phyloP scores from a whole-genome alignment of 1,140 invertebrate genomes.

The Tetramorium parvispinum region DNA sequence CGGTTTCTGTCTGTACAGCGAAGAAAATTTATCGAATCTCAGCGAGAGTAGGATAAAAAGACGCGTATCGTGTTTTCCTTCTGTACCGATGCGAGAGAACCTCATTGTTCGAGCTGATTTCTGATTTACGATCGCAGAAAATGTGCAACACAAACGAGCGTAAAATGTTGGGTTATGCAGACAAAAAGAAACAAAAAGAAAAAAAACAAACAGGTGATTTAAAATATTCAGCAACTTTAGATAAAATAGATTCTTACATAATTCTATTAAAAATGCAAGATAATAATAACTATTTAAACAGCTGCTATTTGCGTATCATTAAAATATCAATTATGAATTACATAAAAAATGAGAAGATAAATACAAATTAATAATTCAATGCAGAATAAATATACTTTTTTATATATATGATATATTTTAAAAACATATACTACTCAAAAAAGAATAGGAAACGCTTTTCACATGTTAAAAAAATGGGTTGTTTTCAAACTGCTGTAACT shows the following conservation, averaged over 20 bases:
- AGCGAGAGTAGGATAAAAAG: slow-evolving; percentile 59
- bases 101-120: slow-evolving; percentile 49
- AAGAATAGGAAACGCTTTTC: no score
- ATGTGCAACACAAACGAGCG: not conserved
- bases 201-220: not conserved
- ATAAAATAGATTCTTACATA: slow-evolving; percentile 8
- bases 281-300: not conserved
- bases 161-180: slow-evolving; percentile 1
- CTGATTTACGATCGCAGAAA: slow-evolving; percentile 44
- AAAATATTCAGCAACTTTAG: not conserved
- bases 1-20: slow-evolving; percentile 36
- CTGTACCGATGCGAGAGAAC: slow-evolving; percentile 43
- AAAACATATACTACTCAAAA: no score
- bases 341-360: not conserved
- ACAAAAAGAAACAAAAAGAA: not conserved
- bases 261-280: not conserved
- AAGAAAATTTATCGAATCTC: slow-evolving; percentile 78
- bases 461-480: no score
- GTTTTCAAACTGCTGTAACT: no score
- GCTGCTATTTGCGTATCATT: not conserved
- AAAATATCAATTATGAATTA: not conserved
- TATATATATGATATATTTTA: not conserved
- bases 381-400: not conserved
- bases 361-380: not conserved
- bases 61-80: slow-evolving; percentile 42